Percentiles rank a stretch among this genome's conserved stretches.
phyloP scores from a whole-genome alignment of 2,888 invertebrate genomes.

The Seira sanloemensis region DNA sequence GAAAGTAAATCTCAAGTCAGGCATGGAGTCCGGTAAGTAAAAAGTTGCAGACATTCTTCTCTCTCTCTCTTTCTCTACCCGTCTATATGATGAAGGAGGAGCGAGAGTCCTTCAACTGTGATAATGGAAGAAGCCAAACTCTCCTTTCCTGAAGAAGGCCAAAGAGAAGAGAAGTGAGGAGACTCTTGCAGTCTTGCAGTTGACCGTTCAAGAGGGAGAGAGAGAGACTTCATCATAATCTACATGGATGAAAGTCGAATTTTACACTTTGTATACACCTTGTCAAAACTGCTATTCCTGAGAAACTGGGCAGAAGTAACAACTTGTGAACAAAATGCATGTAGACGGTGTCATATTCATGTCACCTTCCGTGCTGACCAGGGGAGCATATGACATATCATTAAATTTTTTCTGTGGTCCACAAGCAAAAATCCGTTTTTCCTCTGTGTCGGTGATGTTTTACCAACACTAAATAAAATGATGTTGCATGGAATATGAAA shows the following conservation, averaged over 20 bases:
- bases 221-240: conserved; percentile 40
- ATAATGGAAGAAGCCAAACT: no score
- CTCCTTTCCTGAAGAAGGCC: background rate
- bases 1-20: no score
- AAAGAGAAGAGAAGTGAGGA: conserved; percentile 26
- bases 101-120: no score
- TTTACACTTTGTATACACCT: conserved; percentile 50
- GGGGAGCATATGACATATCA: conserved; percentile 56
- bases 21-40: no score
- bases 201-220: background rate
- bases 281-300: conserved; percentile 59
- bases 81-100: no score
- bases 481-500: conserved; percentile 5
- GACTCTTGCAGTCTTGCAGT: conserved; percentile 5
- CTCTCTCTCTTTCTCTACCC: background rate
- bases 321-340: no score
- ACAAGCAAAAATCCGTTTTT: no score
- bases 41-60: no score
- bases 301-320: background rate
- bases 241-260: conserved; percentile 26
- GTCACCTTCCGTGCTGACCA: conserved; percentile 63
- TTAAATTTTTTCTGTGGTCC: no score
- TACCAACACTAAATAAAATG: no score
- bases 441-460: no score
- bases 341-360: conserved; percentile 61